Percentiles rank a stretch among this genome's conserved stretches.
These are phyloP conservation scores for Oscheius sp. DNA, from an alignment of 2,888 invertebrate genomes.

Conservation along the genomic window DNA sequence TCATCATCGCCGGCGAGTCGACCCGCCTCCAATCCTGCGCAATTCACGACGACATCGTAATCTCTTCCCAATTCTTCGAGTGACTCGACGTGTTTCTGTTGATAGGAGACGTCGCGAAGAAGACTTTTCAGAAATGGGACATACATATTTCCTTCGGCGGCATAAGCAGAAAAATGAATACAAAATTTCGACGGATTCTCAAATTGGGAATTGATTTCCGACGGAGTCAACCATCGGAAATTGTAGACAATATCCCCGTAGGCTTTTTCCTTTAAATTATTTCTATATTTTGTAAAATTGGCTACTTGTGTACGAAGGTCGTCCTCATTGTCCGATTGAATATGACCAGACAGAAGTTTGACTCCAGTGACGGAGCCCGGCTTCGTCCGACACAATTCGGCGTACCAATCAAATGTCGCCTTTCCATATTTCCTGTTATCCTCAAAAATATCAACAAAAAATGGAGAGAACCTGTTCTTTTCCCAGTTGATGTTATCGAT, in stretches of 20 bases:
- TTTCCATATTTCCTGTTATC: constrained; percentile 57
- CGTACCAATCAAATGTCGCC: constrained; percentile 62
- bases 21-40: constrained; percentile 74
- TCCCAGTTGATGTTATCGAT: constrained; percentile 55
- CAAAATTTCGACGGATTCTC: constrained; percentile 61
- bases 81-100: constrained; percentile 44
- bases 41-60: constrained; percentile 76
- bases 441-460: background rate
- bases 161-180: constrained; percentile 70
- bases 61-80: constrained; percentile 63
- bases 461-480: constrained; percentile 42
- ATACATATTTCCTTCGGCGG: constrained; percentile 68
- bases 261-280: constrained; percentile 51
- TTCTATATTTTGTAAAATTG: background rate
- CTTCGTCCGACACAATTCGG: constrained; percentile 52
- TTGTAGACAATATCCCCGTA: constrained; percentile 68
- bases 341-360: constrained; percentile 69
- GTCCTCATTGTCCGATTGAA: constrained; percentile 65
- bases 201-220: constrained; percentile 60
- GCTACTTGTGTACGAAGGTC: constrained; percentile 59
- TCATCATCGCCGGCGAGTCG: constrained; percentile 73
- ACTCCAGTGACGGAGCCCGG: constrained; percentile 64
- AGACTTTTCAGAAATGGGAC: constrained; percentile 70
- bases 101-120: constrained; percentile 51
- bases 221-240: constrained; percentile 64